phyloP scores from a whole-genome alignment of 2,797 vertebrate genomes.

The Apogon hyalosoma region DNA sequence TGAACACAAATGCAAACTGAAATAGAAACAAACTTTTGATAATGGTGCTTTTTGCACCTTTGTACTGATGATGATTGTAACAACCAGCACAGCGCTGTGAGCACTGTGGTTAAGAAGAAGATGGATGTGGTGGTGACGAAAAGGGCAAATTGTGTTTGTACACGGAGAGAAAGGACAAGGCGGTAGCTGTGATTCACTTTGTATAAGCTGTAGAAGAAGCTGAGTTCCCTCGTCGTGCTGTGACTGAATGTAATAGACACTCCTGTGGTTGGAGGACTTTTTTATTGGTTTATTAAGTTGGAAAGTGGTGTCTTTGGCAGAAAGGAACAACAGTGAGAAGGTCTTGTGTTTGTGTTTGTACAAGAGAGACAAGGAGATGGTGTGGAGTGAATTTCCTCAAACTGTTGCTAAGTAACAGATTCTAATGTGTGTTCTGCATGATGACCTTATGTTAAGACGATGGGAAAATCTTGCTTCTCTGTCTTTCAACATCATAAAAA shows the following conservation, averaged over 20 bases:
- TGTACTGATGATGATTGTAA: not conserved
- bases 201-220: conserved; percentile 29
- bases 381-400: conserved; percentile 6
- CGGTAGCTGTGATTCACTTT: conserved; percentile 33
- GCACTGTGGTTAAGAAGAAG: conserved; percentile 41
- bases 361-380: conserved; percentile 13
- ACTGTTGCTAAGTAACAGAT: conserved; percentile 45
- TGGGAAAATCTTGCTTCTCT: not conserved
- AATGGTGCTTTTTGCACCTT: conserved; percentile 7
- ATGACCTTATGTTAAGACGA: too few species aligned
- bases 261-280: conserved; percentile 9
- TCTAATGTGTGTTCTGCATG: not conserved
- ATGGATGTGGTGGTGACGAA: conserved; percentile 53
- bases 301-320: conserved; percentile 5
- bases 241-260: conserved; percentile 28
- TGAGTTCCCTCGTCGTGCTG: conserved; percentile 27
- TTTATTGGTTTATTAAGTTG: conserved; percentile 2
- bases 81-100: not conserved
- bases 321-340: not conserved
- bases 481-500: not conserved
- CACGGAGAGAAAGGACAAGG: conserved; percentile 31
- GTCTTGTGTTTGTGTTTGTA: conserved; percentile 8
- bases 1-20: conserved; percentile 13
- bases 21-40: not conserved
- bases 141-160: conserved; percentile 58